Base-by-base conservation (phyloP, 2,113 vertebrate genomes). In the Dipodomys stephensi region DNA sequence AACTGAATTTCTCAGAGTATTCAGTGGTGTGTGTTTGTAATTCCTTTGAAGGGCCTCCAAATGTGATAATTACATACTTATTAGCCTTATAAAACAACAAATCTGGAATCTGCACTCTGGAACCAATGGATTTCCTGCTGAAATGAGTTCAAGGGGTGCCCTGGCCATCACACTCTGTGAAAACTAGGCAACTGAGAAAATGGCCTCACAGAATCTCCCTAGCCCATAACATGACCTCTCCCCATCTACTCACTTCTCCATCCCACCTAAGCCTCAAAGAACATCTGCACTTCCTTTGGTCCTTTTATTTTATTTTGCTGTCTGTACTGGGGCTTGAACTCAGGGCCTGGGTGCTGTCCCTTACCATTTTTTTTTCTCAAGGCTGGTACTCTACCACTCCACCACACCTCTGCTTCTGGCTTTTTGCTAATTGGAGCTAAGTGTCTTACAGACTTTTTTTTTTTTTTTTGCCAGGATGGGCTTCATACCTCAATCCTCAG, bases 101-200 rank as follows among this genome's bases (percentile, higher is more conserved):
- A 96, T 16, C 89, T 86, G 88, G 84, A 88, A 82, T 67, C 2
- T 7, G 90, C 94, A 18, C 68, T 39, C 44, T 7, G 93, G 96
- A 95, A 92, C 95, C 79, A 35, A 12, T 10, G 94, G 83, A 88
- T 95, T 97, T 87, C 84, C 69, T 30, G 92, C 85, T 83, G 88
- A 91, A 97, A 93, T 94, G 85, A 77, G 81, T 83, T 93, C 87
- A 71, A 87, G 96, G 71, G 95, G 90, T 74, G 65, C 90, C n/a
- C 7, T 67, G 78, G 76, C 95, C 81, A 28, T 2, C 92, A 60
- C 8, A 74, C 74, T 83, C 13, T 6, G 10, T 25, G 65, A 39
- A 27, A 87, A 46, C 13, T 87, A 19, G 62, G 91, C 0, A 71
- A 8, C 44, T 22, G 6, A 0, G 28, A 9, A 20, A 35, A 27